Evolutionary conservation across 2,797 vertebrate genomes (phyloP).

Genomic region (Bryconaethiops microstoma): DNA sequence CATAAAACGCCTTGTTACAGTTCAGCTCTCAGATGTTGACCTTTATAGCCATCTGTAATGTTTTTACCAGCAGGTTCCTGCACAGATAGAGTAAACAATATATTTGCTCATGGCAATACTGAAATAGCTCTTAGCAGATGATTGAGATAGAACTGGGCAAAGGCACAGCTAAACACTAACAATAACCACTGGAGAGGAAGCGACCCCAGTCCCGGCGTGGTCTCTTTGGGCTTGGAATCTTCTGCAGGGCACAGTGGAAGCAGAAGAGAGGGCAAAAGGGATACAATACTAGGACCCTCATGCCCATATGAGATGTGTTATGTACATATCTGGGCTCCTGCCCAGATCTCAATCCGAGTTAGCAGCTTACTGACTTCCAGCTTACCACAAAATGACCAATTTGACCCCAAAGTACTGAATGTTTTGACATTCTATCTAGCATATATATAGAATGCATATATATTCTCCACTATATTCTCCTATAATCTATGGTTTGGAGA

Average conservation of each 20-base stretch:
- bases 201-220: constrained; percentile 18
- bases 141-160: constrained; percentile 28
- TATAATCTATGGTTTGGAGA: not conserved
- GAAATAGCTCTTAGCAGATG: constrained; percentile 28
- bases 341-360: not conserved
- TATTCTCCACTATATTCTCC: too few species aligned
- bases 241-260: not conserved
- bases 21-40: not conserved
- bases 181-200: constrained; percentile 26
- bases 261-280: constrained; percentile 6
- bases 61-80: constrained; percentile 12
- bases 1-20: not conserved
- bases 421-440: not conserved
- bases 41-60: constrained; percentile 10
- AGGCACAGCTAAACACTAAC: constrained; percentile 16
- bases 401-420: not conserved
- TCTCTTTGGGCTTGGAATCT: constrained; percentile 4
- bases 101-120: not conserved
- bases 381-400: not conserved
- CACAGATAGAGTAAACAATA: constrained; percentile 9
- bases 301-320: constrained; percentile 1
- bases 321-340: constrained; percentile 8
- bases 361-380: not conserved
- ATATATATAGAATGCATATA: too few species aligned
- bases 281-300: not conserved